Evolutionary conservation across 2,888 invertebrate species (phyloP), one percentile per base, ranked within the genome.

Genomic region (Rugalucina vietnamica): DNA sequence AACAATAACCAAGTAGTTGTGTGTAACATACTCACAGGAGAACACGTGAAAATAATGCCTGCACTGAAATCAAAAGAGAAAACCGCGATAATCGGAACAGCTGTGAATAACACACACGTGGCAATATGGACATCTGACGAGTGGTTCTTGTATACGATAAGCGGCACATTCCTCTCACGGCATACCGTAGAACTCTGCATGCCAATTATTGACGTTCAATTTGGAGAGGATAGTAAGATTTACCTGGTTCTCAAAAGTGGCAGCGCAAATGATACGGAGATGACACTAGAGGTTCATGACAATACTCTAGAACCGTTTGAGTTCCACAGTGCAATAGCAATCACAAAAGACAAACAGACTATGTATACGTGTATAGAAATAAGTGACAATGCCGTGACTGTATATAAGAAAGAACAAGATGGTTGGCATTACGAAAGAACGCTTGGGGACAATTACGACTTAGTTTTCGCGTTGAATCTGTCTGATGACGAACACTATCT

Each of bases 1-100:
- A 99, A 99, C 93, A 99, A 99, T 94, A 98, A 98, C 95, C 98
- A 99, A 95, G 97, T 97, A 0, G 97, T 99, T 88, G 96, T 99
- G 2, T 96, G 99, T 29, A 98, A 98, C 93, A 98, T 98, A 96
- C 96, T 99, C 81, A 98, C 99, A 1, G 99, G 98, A 93, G 99
- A 99, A 95, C 98, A 97, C 92, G 96, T 97, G 18, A 96, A 97
- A 0, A 97, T 99, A 77, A 97, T 98, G 65, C 98, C 98, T 93
- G 98, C 98, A 0, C 95, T 98, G 27, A 96, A 97, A 18, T 97
- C 97, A 85, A 90, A 89, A 70, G 80, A 87, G 14, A 90, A 90
- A 12, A 91, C 93, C n/a, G 83, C 88, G 18, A 91, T 95, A 39
- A 84, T 91, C 21, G 95, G 94, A 10, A 93, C 93, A 4, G 88